phyloP scores from a whole-genome alignment of 1,140 invertebrate genomes.

The Himalopsyche phryganea region DNA sequence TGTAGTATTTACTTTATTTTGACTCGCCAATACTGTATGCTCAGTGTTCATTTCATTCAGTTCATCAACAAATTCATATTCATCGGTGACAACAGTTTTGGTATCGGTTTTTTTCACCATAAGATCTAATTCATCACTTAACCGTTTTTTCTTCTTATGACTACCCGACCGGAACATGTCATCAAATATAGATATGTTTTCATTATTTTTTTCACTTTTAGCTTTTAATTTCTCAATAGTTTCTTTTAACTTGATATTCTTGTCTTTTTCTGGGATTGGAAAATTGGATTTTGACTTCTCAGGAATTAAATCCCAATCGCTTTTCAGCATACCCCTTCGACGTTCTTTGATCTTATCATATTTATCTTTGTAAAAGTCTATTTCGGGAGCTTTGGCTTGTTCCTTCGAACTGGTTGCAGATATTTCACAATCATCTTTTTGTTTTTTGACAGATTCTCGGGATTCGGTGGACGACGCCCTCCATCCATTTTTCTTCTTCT shows the following conservation, averaged over 20 bases:
- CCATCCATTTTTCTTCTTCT: constrained; percentile 41
- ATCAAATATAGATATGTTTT: constrained; percentile 41
- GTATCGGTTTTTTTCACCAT: constrained; percentile 38
- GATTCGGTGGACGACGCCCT: constrained; percentile 19
- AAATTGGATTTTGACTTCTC: constrained; percentile 45
- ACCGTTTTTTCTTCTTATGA: constrained; percentile 36
- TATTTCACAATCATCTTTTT: constrained; percentile 1
- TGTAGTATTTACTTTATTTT: constrained; percentile 37
- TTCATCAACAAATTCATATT: constrained; percentile 36
- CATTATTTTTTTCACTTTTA: constrained; percentile 57
- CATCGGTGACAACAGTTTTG: constrained; percentile 38
- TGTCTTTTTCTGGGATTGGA: constrained; percentile 49
- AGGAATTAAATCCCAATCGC: constrained; percentile 38
- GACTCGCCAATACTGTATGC: too few species aligned
- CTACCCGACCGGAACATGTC: constrained; percentile 38
- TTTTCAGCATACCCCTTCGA: constrained; percentile 53
- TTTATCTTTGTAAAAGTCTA: constrained; percentile 54
- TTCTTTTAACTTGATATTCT: constrained; percentile 56
- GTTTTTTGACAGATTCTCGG: not conserved
- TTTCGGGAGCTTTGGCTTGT: constrained; percentile 30
- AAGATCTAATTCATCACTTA: constrained; percentile 31
- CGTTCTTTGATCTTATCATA: constrained; percentile 65
- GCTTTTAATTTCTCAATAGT: constrained; percentile 64
- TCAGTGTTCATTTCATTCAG: constrained; percentile 5
- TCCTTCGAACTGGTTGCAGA: constrained; percentile 15